Evolutionary conservation across 2,797 vertebrate genomes (phyloP).

Genomic region (Platalea minor): DNA sequence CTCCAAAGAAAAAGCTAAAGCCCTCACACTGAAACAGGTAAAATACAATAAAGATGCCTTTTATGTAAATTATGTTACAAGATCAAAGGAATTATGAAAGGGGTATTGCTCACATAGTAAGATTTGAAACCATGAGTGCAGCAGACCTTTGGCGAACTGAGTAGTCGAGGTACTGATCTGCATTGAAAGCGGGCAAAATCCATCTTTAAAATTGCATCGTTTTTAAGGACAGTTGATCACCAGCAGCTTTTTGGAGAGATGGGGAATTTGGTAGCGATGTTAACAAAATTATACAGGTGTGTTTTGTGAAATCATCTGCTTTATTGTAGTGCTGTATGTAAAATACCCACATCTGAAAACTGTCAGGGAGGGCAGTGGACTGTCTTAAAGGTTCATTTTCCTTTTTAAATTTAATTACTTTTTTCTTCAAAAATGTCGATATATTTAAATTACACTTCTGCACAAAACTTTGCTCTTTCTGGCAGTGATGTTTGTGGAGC

Average conservation of each 20-base stretch:
- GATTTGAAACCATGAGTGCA: not conserved
- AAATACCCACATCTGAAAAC: not conserved
- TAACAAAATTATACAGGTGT: not conserved
- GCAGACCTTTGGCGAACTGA: not conserved
- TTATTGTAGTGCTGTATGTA: not conserved
- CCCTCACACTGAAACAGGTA: slow-evolving; percentile 93
- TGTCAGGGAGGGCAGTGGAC: not conserved
- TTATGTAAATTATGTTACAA: not conserved
- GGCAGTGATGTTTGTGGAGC: not conserved
- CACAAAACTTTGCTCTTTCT: not conserved
- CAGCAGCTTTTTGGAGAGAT: not conserved
- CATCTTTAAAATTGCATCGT: not conserved
- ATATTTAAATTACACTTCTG: not conserved
- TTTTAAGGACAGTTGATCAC: not conserved
- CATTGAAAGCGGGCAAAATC: not conserved
- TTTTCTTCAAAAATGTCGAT: not conserved
- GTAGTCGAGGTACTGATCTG: not conserved
- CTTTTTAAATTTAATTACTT: not conserved
- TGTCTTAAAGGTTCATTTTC: not conserved
- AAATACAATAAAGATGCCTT: not conserved
- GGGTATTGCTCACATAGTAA: not conserved
- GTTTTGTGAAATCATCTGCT: not conserved
- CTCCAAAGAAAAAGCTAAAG: slow-evolving; percentile 93
- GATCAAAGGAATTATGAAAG: not conserved
- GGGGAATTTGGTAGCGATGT: not conserved